phyloP scores from a whole-genome alignment of 1,140 invertebrate genomes.

The Conus ventricosus region DNA sequence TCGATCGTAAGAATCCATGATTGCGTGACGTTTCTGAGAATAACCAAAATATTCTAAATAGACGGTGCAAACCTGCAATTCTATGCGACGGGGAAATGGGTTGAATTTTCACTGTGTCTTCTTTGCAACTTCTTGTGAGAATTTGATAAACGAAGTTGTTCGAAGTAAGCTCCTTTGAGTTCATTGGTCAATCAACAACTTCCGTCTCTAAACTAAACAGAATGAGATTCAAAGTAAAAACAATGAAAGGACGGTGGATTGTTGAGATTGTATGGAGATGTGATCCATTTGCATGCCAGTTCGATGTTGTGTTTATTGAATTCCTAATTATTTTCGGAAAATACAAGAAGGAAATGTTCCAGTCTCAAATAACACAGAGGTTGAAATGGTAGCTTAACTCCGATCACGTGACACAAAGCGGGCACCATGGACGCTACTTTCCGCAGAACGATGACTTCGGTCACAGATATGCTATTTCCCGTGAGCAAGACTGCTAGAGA shows the following conservation, averaged over 20 bases:
- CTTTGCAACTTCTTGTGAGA: too few relatives aligned
- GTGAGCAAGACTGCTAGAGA: conserved; percentile 67
- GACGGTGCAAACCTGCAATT: too few relatives aligned
- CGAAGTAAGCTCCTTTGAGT: conserved; percentile 25
- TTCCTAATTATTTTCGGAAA: too few relatives aligned
- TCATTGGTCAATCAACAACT: conserved; percentile 11
- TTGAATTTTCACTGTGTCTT: too few relatives aligned
- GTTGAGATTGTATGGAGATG: too few relatives aligned
- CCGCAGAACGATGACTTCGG: conserved; percentile 71
- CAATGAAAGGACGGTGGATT: neutral
- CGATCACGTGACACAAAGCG: conserved; percentile 55
- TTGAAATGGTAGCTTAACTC: conserved; percentile 8
- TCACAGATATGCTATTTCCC: conserved; percentile 77
- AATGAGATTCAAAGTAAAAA: neutral
- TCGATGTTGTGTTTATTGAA: too few relatives aligned
- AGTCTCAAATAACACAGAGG: neutral
- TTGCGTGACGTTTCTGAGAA: too few relatives aligned
- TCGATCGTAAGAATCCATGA: too few relatives aligned
- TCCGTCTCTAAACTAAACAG: neutral
- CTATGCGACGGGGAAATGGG: too few relatives aligned
- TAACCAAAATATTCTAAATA: too few relatives aligned
- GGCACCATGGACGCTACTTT: conserved; percentile 65
- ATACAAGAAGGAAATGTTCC: neutral
- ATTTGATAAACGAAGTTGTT: neutral
- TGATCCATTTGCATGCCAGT: too few relatives aligned